phyloP scores from a whole-genome alignment of 2,113 vertebrate species.

The Hemichromis elongatus region DNA sequence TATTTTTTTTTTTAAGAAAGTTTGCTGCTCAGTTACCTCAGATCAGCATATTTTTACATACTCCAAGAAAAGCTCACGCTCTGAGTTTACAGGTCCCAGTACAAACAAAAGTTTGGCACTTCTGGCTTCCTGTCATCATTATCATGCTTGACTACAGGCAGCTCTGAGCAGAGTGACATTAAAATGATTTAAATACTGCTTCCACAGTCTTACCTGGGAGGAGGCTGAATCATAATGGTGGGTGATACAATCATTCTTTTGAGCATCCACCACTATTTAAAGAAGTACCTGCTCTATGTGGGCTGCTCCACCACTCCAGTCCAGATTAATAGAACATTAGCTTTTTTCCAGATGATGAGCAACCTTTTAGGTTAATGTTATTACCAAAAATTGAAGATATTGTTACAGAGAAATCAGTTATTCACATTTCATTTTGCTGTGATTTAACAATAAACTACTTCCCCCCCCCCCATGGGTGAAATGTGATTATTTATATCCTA shows the following conservation, averaged over 20 bases:
- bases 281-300: background rate
- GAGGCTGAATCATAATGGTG: background rate
- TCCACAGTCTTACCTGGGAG: background rate
- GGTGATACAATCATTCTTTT: background rate
- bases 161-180: background rate
- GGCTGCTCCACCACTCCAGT: background rate
- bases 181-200: background rate
- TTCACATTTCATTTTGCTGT: background rate
- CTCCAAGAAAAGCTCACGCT: background rate
- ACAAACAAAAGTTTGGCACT: background rate
- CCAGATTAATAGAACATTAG: background rate
- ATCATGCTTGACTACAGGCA: background rate
- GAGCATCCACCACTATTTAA: background rate
- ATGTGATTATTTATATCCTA: background rate
- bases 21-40: background rate
- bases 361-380: background rate
- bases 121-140: background rate
- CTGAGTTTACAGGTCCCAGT: background rate
- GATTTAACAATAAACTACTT: background rate
- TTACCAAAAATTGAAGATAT: background rate
- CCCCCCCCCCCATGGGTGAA: rapidly evolving
- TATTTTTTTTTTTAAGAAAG: background rate
- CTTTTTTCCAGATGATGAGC: rapidly evolving
- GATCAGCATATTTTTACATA: background rate
- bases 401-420: background rate